phyloP scores from a whole-genome alignment of 2,113 vertebrate genomes.

The Paramormyrops kingsleyae region DNA sequence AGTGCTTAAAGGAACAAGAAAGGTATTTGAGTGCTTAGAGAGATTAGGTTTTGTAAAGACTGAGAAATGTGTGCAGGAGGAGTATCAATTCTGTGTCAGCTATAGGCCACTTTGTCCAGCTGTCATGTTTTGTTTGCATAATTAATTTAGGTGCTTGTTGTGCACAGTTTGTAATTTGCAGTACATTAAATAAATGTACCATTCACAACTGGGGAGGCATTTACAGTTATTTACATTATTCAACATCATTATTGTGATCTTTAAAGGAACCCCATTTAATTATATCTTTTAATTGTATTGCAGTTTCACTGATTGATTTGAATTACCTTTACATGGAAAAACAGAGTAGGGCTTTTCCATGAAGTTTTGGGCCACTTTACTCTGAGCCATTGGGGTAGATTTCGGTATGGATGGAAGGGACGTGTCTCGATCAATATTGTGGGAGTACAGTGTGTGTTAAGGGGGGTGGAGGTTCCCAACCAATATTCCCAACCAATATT shows the following conservation, averaged over 20 bases:
- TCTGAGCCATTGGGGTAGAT: slow-evolving; percentile 67
- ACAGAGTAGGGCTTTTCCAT: slow-evolving; percentile 43
- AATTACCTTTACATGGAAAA: slow-evolving; percentile 62
- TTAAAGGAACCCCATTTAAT: slow-evolving; percentile 48
- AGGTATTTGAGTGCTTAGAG: neutral
- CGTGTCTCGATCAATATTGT: neutral
- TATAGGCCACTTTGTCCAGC: slow-evolving; percentile 25
- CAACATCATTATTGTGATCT: slow-evolving; percentile 41
- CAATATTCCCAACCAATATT: neutral
- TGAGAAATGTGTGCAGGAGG: slow-evolving; percentile 45
- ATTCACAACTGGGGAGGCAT: neutral
- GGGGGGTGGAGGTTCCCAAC: neutral
- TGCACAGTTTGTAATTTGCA: slow-evolving; percentile 15
- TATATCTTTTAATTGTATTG: slow-evolving; percentile 54
- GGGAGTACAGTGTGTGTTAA: neutral
- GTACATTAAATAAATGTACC: neutral
- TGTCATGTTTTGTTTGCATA: slow-evolving; percentile 29
- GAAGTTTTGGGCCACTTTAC: slow-evolving; percentile 50
- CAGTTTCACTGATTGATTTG: slow-evolving; percentile 55
- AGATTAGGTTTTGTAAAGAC: slow-evolving; percentile 42
- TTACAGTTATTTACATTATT: neutral
- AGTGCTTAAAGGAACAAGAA: neutral
- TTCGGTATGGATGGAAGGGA: neutral
- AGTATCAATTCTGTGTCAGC: slow-evolving; percentile 53
- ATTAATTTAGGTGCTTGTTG: slow-evolving; percentile 28